phyloP scores from a whole-genome alignment of 2,797 vertebrate genomes.

The Malacoraja senta region DNA sequence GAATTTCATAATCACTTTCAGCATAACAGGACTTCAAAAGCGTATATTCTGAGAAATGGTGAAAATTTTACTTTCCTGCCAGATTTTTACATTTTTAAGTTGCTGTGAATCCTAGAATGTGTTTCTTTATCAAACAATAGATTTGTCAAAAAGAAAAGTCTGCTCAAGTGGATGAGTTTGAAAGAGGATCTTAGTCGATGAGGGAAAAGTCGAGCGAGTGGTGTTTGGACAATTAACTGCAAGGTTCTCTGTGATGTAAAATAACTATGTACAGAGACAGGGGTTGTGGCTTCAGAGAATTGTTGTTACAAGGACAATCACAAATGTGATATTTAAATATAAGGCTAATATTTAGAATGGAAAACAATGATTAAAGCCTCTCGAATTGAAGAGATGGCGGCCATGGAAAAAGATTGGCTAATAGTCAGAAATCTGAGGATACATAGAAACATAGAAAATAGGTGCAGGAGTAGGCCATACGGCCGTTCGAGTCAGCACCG shows the following conservation, averaged over 20 bases:
- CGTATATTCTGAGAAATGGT: not conserved
- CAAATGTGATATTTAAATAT: not conserved
- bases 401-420: not conserved
- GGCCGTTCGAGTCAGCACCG: too few species aligned
- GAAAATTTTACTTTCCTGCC: not conserved
- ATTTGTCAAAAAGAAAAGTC: not conserved
- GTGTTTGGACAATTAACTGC: not conserved
- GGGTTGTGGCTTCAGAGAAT: not conserved
- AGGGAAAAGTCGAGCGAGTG: not conserved
- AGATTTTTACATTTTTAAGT: too few species aligned
- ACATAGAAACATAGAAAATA: too few species aligned
- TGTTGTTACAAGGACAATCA: not conserved
- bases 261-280: too few species aligned
- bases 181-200: not conserved
- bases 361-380: not conserved
- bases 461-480: too few species aligned
- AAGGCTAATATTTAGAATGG: not conserved
- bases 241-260: not conserved
- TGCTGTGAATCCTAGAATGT: not conserved
- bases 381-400: not conserved
- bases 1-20: not conserved
- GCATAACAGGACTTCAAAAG: not conserved
- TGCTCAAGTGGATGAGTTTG: not conserved
- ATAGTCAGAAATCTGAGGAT: not conserved
- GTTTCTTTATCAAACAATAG: not conserved